Evolutionary conservation across 2,888 invertebrate species (phyloP), one percentile per base, ranked within the genome.

Genomic region (Hydroisotoma schaefferi): DNA sequence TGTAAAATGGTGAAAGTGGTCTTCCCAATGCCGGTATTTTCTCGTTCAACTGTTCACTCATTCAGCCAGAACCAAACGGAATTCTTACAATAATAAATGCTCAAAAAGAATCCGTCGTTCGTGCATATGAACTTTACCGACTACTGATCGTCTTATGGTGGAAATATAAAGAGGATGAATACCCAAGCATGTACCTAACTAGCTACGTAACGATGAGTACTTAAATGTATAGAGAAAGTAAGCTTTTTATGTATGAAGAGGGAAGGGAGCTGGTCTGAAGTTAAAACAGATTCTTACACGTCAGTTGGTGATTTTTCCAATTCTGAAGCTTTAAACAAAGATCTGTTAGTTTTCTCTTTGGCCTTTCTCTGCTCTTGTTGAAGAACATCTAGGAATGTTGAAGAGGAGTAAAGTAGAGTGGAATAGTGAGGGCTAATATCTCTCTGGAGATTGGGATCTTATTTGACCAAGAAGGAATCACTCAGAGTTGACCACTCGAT

Each of bases 401-500:
- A 12, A 46, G 18, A 8, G 23, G 46, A 46, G 46, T 23, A 40
- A 49, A 26, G 27, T 57, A 51, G 57, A 56, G 56, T 46, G 38
- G 40, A 40, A 40, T 40, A 40, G 40, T 33, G 26, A 28, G 29
- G 23, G 51, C 57, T 54, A 58, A 62, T 58, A 62, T 58, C 61
- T 55, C 62, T 62, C 62, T 26, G 22, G 62, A 62, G 62, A 55
- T 59, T 52, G 37, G 51, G 22, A 58, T 23, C 52, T 58, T 55
- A 59, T 59, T 55, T 55, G 59, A 28, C 49, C 25, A 26, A 23
- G 59, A 29, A 54, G 55, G 55, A 59, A 59, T 59, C 59, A 59
- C 56, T 61, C 60, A 56, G 53, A 48, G 40, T 54, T 63, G 63
- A 63, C 48, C 53, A 66, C 66, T 66, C 66, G 64, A 66, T 65